Evolutionary conservation across 2,888 invertebrate species (phyloP).

Genomic region (Chalcosyrphus nemorum): DNA sequence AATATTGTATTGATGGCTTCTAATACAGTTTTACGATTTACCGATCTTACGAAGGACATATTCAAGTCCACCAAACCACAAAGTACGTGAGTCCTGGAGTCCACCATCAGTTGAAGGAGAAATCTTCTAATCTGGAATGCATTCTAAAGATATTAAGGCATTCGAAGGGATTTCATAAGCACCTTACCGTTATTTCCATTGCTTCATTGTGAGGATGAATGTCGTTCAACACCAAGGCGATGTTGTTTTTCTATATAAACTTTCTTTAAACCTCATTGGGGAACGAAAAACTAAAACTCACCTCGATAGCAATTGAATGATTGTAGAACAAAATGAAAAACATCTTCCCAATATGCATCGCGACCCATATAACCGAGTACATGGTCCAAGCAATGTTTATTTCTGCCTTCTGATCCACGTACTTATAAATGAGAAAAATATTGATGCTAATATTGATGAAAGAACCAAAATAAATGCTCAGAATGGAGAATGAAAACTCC

Average conservation of each 20-base stretch:
- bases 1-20: background rate
- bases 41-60: constrained; percentile 74
- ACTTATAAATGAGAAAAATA: constrained; percentile 74
- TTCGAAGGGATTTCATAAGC: too few species aligned
- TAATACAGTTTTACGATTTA: constrained; percentile 33
- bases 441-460: constrained; percentile 74
- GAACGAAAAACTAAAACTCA: constrained; percentile 29
- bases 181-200: constrained; percentile 74
- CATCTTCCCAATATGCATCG: constrained; percentile 74
- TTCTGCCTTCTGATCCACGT: constrained; percentile 46
- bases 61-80: constrained; percentile 74
- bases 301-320: constrained; percentile 70
- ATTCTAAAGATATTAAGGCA: too few species aligned
- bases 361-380: constrained; percentile 71
- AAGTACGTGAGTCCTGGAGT: constrained; percentile 74
- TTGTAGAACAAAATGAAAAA: constrained; percentile 74
- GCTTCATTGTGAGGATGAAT: constrained; percentile 55
- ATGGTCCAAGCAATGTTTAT: constrained; percentile 39
- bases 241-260: constrained; percentile 72
- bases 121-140: constrained; percentile 75
- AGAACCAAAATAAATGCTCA: constrained; percentile 74
- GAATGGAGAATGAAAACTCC: constrained; percentile 68
- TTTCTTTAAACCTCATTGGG: background rate
- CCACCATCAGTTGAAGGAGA: constrained; percentile 74
- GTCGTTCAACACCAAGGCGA: constrained; percentile 68